Percentiles rank a stretch among this genome's conserved stretches.
These are phyloP conservation scores for Nipponacmea schrenckii DNA, from an alignment of 2,888 invertebrate species.

Conservation along the genomic window DNA sequence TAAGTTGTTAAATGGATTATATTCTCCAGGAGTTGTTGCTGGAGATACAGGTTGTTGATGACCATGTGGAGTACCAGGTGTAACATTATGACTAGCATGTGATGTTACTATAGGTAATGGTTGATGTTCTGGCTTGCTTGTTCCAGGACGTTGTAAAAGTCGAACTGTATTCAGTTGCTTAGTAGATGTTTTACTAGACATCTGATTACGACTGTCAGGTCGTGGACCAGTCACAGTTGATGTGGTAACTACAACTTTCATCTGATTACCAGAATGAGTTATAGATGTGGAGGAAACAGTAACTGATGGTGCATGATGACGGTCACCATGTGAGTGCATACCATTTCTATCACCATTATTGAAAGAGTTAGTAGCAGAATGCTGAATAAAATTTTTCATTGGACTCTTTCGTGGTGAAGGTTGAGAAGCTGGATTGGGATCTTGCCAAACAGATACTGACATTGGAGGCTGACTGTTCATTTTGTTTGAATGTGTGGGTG, in stretches of 20 bases:
- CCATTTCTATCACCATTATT: background rate
- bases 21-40: constrained; percentile 74
- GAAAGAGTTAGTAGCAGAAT: background rate
- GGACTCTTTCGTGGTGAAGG: constrained; percentile 37
- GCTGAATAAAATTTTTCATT: constrained; percentile 36
- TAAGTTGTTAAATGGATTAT: constrained; percentile 85
- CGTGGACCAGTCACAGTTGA: constrained; percentile 14
- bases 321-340: background rate
- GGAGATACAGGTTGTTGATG: constrained; percentile 24
- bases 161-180: constrained; percentile 13
- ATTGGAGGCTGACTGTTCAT: background rate
- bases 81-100: constrained; percentile 33
- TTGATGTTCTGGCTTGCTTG: constrained; percentile 42
- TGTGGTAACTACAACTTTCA: constrained; percentile 14
- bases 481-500: background rate
- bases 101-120: constrained; percentile 56
- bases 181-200: constrained; percentile 1
- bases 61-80: constrained; percentile 11
- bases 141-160: constrained; percentile 26
- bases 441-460: constrained; percentile 5
- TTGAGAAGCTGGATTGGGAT: constrained; percentile 31
- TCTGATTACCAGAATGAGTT: constrained; percentile 7
- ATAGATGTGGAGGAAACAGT: constrained; percentile 16
- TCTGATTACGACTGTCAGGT: constrained; percentile 1
- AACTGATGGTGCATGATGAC: constrained; percentile 1